phyloP scores from a whole-genome alignment of 2,888 invertebrate genomes.

The Microplitis manilae region DNA sequence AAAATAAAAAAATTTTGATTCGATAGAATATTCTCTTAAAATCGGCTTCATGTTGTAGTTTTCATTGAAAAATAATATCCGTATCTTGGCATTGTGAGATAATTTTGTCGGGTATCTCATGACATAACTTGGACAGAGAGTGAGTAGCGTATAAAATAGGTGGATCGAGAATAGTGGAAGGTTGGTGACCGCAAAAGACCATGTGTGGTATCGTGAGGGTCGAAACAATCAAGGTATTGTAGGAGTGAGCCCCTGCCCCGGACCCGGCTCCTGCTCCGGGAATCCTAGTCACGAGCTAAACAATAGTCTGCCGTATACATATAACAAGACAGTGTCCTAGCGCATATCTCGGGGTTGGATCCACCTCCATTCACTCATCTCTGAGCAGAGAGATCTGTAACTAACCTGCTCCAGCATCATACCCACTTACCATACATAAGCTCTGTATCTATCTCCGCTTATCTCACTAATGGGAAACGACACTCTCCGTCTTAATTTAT shows the following conservation, averaged over 20 bases:
- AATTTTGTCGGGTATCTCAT: not conserved
- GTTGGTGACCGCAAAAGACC: slow-evolving; percentile 39
- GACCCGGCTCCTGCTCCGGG: slow-evolving; percentile 51
- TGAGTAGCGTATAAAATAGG: slow-evolving; percentile 1
- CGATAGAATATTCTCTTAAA: not conserved
- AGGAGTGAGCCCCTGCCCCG: slow-evolving; percentile 41
- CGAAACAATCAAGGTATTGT: slow-evolving; percentile 69
- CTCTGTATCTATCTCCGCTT: slow-evolving; percentile 56
- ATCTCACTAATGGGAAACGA: slow-evolving; percentile 64
- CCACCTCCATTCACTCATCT: slow-evolving; percentile 39
- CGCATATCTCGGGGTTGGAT: slow-evolving; percentile 61
- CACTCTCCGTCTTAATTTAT: not conserved
- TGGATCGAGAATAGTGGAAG: slow-evolving; percentile 8
- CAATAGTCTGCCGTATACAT: slow-evolving; percentile 54
- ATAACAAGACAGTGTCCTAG: slow-evolving; percentile 50
- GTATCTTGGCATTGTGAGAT: not conserved
- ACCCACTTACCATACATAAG: slow-evolving; percentile 20
- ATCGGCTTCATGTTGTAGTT: not conserved
- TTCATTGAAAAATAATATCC: not conserved
- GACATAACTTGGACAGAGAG: slow-evolving; percentile 8
- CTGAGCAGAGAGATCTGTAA: not conserved
- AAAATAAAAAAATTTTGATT: too few relatives aligned
- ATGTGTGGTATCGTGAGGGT: slow-evolving; percentile 59
- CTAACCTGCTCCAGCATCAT: slow-evolving; percentile 17
- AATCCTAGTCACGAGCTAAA: slow-evolving; percentile 61